These are phyloP conservation scores for Drosophila paulistorum DNA, from an alignment of 1,140 invertebrate genomes.

Conservation along the genomic window DNA sequence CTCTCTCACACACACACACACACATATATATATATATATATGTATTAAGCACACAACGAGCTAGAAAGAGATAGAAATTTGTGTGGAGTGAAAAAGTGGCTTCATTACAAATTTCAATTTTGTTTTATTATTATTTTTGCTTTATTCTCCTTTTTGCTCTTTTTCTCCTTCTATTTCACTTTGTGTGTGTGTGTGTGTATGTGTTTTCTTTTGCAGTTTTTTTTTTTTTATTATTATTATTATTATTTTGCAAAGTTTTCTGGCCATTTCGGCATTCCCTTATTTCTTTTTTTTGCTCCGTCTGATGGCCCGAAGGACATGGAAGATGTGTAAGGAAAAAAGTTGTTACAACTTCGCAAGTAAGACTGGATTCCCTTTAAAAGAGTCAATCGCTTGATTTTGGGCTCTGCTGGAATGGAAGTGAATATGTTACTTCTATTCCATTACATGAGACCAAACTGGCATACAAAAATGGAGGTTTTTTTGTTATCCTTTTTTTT, in stretches of 20 bases:
- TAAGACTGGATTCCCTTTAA: not conserved
- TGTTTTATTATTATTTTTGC: conserved; percentile 71
- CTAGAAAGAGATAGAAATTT: conserved; percentile 1
- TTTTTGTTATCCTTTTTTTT: conserved; percentile 70
- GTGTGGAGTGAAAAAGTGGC: conserved; percentile 67
- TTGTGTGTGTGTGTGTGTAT: conserved; percentile 1
- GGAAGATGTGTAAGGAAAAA: conserved; percentile 9
- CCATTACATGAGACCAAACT: too few relatives aligned
- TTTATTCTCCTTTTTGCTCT: not conserved
- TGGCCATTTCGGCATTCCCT: conserved; percentile 40
- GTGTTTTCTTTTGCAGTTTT: conserved; percentile 60
- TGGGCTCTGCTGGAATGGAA: too few relatives aligned
- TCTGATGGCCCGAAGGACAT: conserved; percentile 14
- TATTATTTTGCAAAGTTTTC: conserved; percentile 63
- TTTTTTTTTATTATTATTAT: conserved; percentile 74
- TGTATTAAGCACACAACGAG: not conserved
- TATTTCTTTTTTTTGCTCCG: conserved; percentile 9
- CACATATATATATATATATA: not conserved
- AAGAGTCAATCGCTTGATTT: not conserved
- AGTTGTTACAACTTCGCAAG: conserved; percentile 18
- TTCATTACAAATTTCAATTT: conserved; percentile 82
- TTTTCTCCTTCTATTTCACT: not conserved
- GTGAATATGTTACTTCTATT: too few relatives aligned
- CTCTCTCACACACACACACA: conserved; percentile 19
- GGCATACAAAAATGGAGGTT: not conserved